A percentile compares a stretch with the other conserved stretches of the same genome.
These are phyloP conservation scores for Aromia moschata DNA, from an alignment of 2,888 invertebrate species.

Conservation along the genomic window DNA sequence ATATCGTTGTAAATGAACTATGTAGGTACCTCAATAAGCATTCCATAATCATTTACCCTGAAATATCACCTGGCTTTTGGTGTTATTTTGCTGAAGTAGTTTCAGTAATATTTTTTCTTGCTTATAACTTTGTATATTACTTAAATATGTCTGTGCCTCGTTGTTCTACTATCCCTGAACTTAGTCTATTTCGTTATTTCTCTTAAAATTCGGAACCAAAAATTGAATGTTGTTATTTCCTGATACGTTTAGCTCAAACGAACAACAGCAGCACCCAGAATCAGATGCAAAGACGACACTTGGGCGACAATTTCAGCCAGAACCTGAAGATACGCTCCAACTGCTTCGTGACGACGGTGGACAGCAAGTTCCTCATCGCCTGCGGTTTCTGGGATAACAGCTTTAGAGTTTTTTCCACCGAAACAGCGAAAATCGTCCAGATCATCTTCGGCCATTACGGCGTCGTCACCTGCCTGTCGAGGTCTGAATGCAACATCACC, in stretches of 20 bases:
- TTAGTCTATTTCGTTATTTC: too few relatives aligned
- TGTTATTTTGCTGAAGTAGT: too few relatives aligned
- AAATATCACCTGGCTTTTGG: too few relatives aligned
- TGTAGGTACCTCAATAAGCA: too few relatives aligned
- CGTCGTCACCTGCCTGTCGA: constrained; percentile 96
- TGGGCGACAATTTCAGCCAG: constrained; percentile 99
- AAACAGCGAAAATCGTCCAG: constrained; percentile 97
- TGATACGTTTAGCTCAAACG: constrained; percentile 70
- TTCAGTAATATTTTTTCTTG: too few relatives aligned
- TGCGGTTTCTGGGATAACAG: constrained; percentile 99
- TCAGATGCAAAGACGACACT: constrained; percentile 82
- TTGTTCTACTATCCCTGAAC: too few relatives aligned
- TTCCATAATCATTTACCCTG: too few relatives aligned
- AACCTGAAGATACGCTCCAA: constrained; percentile 91
- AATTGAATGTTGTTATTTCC: background rate
- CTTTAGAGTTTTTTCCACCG: constrained; percentile 96
- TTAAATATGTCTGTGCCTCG: too few relatives aligned
- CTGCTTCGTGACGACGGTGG: constrained; percentile 98
- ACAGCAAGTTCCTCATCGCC: constrained; percentile 95
- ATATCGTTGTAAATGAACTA: too few relatives aligned
- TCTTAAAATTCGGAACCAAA: too few relatives aligned
- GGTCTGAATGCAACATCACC: constrained; percentile 98
- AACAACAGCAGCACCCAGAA: constrained; percentile 78
- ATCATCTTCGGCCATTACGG: constrained; percentile 99
- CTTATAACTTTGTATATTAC: too few relatives aligned